phyloP scores from a whole-genome alignment of 2,888 invertebrate genomes.

The Abscondita cerata region DNA sequence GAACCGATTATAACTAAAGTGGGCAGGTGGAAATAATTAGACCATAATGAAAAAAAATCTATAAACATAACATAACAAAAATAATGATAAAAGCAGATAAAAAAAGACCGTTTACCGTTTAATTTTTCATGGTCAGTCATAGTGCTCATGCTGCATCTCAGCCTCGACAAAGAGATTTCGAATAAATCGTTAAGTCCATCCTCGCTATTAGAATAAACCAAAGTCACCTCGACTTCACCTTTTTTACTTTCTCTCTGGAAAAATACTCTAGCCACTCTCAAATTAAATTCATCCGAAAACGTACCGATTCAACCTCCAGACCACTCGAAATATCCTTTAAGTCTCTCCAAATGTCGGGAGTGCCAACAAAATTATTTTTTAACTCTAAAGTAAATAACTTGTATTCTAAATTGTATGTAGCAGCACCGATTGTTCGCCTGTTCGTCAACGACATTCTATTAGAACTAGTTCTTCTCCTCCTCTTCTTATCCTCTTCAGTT shows the following conservation, averaged over 20 bases:
- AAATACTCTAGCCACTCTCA: no score
- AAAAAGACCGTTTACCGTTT: slow-evolving; percentile 68
- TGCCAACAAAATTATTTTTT: slow-evolving; percentile 66
- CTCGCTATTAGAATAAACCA: slow-evolving; percentile 70
- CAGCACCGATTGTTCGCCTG: slow-evolving; percentile 71
- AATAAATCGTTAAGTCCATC: slow-evolving; percentile 70
- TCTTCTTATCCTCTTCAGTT: slow-evolving; percentile 50
- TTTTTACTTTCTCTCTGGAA: slow-evolving; percentile 72
- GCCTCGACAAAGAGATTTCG: slow-evolving; percentile 67
- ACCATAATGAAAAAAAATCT: no score
- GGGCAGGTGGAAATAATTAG: no score
- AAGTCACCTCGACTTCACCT: slow-evolving; percentile 70
- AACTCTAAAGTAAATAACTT: slow-evolving; percentile 69
- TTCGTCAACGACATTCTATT: slow-evolving; percentile 67
- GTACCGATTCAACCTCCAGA: slow-evolving; percentile 60
- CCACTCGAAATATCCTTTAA: slow-evolving; percentile 72
- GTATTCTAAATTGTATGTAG: slow-evolving; percentile 71
- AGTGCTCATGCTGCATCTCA: slow-evolving; percentile 72
- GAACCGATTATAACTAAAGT: no score
- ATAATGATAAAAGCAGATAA: no score
- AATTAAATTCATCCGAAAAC: no score
- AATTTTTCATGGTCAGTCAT: slow-evolving; percentile 75
- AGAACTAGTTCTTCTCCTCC: slow-evolving; percentile 55
- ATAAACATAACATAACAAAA: no score
- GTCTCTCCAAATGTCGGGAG: slow-evolving; percentile 75